These are phyloP conservation scores for Drosophila subsilvestris DNA, from an alignment of 2,888 invertebrate genomes.

Conservation along the genomic window DNA sequence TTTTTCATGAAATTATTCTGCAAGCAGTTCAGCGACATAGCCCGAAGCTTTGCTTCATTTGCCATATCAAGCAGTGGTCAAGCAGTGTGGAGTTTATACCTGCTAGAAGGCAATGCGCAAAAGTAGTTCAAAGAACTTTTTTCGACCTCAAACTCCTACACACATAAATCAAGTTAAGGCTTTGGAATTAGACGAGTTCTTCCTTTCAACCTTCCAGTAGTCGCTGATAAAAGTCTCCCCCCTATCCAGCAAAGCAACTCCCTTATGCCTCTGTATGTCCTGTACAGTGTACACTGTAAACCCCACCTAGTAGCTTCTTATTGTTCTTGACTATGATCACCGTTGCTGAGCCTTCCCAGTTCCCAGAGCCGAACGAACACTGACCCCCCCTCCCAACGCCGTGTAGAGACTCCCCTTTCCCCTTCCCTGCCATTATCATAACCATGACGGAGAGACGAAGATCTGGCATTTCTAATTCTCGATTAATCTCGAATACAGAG, in stretches of 20 bases:
- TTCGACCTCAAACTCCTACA: too few species aligned
- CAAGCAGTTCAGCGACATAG: neutral
- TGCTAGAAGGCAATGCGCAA: too few species aligned
- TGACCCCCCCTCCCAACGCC: neutral
- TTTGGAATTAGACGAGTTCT: too few species aligned
- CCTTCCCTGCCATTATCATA: neutral
- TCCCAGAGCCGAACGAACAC: neutral
- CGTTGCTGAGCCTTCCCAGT: neutral
- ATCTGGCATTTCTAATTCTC: neutral
- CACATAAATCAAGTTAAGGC: too few species aligned
- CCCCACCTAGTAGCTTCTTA: neutral
- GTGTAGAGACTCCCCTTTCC: neutral
- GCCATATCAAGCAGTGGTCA: too few species aligned
- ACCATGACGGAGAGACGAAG: neutral
- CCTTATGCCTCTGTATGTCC: too few species aligned
- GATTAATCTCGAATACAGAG: constrained; percentile 75
- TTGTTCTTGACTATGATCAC: too few species aligned
- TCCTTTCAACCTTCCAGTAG: neutral
- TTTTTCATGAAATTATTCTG: neutral
- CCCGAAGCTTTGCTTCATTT: too few species aligned
- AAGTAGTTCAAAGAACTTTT: too few species aligned
- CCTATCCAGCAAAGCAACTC: neutral
- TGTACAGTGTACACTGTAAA: too few species aligned
- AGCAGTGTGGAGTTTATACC: too few species aligned
- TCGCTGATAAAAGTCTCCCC: neutral